Conservation (phyloP, 2,113 vertebrate genomes). For the Percina caprodes region DNA sequence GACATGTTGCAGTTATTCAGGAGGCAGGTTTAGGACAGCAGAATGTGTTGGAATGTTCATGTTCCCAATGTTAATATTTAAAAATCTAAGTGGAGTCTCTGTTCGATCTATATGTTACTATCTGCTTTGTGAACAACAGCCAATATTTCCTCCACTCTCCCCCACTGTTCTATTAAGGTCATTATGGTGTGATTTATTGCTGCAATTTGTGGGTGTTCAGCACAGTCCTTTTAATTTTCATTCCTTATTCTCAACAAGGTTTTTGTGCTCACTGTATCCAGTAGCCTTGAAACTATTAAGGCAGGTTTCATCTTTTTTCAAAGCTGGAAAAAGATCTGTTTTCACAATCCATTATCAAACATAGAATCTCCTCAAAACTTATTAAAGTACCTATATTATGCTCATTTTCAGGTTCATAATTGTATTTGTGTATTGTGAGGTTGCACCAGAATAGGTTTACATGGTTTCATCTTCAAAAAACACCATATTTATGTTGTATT, state of each 20-base stretch:
- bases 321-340: conserved; percentile 2
- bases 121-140: conserved; percentile 30
- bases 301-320: conserved; percentile 23
- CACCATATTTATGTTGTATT: too few species aligned
- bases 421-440: too few species aligned
- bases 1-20: conserved; percentile 12
- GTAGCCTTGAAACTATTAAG: conserved; percentile 6
- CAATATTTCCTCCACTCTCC: conserved; percentile 31
- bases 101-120: conserved; percentile 25
- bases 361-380: not conserved
- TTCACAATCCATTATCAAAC: not conserved
- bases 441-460: too few species aligned
- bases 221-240: conserved; percentile 26
- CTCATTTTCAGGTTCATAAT: too few species aligned
- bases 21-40: not conserved
- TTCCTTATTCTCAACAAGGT: conserved; percentile 25
- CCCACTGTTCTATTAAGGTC: conserved; percentile 59
- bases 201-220: conserved; percentile 23
- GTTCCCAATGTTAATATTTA: conserved; percentile 16
- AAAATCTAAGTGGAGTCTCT: not conserved
- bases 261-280: conserved; percentile 12
- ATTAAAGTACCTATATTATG: not conserved
- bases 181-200: conserved; percentile 57
- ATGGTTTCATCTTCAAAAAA: too few species aligned
- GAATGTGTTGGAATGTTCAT: not conserved